Evolutionary conservation across 2,888 invertebrate species (phyloP), one percentile per base, ranked within the genome.

Genomic region (Busseola fusca): DNA sequence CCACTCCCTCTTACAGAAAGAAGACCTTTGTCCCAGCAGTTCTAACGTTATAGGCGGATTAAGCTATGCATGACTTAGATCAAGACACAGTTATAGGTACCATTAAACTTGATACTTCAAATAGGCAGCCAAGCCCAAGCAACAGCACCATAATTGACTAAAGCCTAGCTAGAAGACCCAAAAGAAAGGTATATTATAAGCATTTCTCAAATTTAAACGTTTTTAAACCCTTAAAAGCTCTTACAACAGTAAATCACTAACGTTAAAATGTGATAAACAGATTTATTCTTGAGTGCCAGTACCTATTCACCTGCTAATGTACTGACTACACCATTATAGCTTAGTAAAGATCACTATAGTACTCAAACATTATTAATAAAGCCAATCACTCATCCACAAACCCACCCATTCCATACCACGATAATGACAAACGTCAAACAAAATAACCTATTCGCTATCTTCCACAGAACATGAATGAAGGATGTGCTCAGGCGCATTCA

Each of bases 391-490:
- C 60, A 68, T 68, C 48, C 6, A 42, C 40, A 48, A 34, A 63
- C 58, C 64, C 62, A 80, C 80, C 65, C 65, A 77, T 74, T 76
- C 25, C 50, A 37, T n/a, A 37, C 58, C 21, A 67, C 16, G 50
- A 72, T 74, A 82, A 71, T 82, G 78, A 80, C 79, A 78, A 80
- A 71, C 60, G 68, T 66, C 64, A 80, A 72, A 69, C 60, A 66
- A 68, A 72, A 72, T 76, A 70, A 74, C 64, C 69, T 67, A 80
- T 81, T 78, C 70, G 64, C 78, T 81, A 81, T 81, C 69, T 68
- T 57, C 68, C 37, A 65, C 65, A 27, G 54, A 73, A 81, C 73
- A 79, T 56, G 80, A 76, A 82, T 82, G 80, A 81, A 79, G 80
- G 78, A 78, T 84, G 72, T 71, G 68, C 72, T 69, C 72, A 72